Percentiles rank a stretch among this genome's conserved stretches.
These are phyloP conservation scores for Aphelenchoides besseyi DNA, from an alignment of 1,140 invertebrate species.

Conservation along the genomic window DNA sequence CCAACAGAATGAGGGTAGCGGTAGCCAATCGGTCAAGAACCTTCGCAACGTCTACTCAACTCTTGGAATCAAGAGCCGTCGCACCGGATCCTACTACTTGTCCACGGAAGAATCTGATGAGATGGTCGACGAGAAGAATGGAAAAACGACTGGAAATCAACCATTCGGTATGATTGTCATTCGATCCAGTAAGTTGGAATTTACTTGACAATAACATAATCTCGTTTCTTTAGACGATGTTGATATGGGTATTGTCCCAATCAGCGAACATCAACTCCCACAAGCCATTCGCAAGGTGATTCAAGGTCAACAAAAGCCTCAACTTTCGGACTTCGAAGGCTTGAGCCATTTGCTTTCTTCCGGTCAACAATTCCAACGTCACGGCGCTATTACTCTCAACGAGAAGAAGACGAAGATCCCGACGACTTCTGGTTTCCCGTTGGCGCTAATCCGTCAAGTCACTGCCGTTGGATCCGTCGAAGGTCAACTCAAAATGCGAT, in stretches of 20 bases:
- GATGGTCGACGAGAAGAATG: not conserved
- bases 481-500: slow-evolving; percentile 3
- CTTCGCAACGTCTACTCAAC: slow-evolving; percentile 22
- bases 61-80: slow-evolving; percentile 36
- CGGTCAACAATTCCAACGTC: slow-evolving; percentile 7
- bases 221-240: no score
- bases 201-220: no score
- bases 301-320: slow-evolving; percentile 22
- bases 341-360: slow-evolving; percentile 1
- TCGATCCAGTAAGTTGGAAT: no score
- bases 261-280: slow-evolving; percentile 26
- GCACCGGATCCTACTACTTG: slow-evolving; percentile 15
- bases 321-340: not conserved
- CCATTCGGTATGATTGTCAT: slow-evolving; percentile 44
- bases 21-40: slow-evolving; percentile 9
- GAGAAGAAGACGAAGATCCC: slow-evolving; percentile 43
- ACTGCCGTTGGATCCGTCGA: slow-evolving; percentile 11
- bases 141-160: slow-evolving; percentile 13
- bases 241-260: slow-evolving; percentile 36
- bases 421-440: slow-evolving; percentile 32
- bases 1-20: slow-evolving; percentile 18
- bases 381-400: slow-evolving; percentile 20
- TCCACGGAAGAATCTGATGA: not conserved
- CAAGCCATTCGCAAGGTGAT: slow-evolving; percentile 25
- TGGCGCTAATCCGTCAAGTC: slow-evolving; percentile 9